Evolutionary conservation across 2,113 vertebrate species (phyloP).

Genomic region (Rallus limicola): DNA sequence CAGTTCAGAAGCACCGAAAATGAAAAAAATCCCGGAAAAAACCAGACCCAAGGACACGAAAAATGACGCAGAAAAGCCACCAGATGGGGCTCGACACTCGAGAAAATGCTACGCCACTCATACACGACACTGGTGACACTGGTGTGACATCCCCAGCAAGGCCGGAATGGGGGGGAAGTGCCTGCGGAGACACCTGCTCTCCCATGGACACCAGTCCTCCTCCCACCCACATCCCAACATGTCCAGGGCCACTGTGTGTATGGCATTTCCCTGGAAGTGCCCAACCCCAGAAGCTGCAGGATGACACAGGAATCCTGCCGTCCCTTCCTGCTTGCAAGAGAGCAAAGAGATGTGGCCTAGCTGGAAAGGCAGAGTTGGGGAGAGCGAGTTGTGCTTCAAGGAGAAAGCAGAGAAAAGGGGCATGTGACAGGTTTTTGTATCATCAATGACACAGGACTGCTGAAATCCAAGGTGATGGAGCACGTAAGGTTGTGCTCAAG

Average conservation of each 20-base stretch:
- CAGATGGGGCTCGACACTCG: slow-evolving; percentile 58
- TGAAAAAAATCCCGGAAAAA: background rate
- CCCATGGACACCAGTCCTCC: background rate
- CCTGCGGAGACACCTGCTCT: background rate
- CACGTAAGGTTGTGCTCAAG: background rate
- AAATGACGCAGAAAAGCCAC: background rate
- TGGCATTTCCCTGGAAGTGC: background rate
- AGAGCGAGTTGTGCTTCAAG: background rate
- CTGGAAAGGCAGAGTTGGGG: background rate
- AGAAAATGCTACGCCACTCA: background rate
- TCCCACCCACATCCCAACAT: background rate
- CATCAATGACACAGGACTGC: rapidly evolving
- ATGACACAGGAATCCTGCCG: background rate
- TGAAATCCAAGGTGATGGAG: background rate
- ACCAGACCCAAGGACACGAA: background rate
- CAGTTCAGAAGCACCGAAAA: background rate
- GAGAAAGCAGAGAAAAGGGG: background rate
- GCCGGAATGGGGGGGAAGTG: background rate
- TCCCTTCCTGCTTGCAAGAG: background rate
- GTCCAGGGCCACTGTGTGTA: rapidly evolving
- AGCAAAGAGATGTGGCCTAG: background rate
- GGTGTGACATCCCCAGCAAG: background rate
- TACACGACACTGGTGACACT: background rate
- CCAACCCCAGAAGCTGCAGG: background rate
- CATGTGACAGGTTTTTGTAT: rapidly evolving